phyloP scores from a whole-genome alignment of 2,113 vertebrate genomes.

The Sander lucioperca region DNA sequence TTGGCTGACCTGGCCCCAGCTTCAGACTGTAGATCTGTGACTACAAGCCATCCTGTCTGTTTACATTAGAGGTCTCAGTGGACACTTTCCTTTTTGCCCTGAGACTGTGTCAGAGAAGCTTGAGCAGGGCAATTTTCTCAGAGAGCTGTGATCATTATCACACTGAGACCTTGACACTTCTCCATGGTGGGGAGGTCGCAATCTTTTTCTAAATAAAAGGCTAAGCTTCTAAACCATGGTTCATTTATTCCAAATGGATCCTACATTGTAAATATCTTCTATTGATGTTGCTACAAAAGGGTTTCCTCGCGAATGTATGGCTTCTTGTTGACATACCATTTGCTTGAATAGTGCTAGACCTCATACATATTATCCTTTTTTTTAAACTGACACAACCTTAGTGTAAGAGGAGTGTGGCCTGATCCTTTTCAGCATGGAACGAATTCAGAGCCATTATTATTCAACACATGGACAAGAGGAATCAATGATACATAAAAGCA shows the following conservation, averaged over 20 bases:
- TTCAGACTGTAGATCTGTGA: constrained; percentile 1
- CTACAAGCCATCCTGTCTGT: neutral
- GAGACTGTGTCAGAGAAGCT: neutral
- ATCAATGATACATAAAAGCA: neutral
- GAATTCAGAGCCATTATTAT: neutral
- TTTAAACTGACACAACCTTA: neutral
- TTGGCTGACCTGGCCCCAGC: neutral
- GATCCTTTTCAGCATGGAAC: neutral
- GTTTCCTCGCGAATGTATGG: neutral
- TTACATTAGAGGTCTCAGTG: neutral
- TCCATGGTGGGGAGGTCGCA: neutral
- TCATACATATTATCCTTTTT: neutral
- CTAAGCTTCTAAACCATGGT: neutral
- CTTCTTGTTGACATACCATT: neutral
- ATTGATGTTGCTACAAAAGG: neutral
- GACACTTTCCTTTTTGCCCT: neutral
- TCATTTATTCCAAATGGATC: neutral
- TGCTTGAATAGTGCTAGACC: neutral
- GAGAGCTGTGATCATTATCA: constrained; percentile 15
- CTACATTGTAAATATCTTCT: neutral
- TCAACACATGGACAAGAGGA: neutral
- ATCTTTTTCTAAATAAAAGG: constrained; percentile 14
- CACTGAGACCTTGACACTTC: neutral
- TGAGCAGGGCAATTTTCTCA: neutral
- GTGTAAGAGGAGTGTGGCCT: neutral